A percentile compares a stretch with the other conserved stretches of the same genome.
Conservation (phyloP, 2,113 vertebrate species). For the Oostethus manadensis region DNA sequence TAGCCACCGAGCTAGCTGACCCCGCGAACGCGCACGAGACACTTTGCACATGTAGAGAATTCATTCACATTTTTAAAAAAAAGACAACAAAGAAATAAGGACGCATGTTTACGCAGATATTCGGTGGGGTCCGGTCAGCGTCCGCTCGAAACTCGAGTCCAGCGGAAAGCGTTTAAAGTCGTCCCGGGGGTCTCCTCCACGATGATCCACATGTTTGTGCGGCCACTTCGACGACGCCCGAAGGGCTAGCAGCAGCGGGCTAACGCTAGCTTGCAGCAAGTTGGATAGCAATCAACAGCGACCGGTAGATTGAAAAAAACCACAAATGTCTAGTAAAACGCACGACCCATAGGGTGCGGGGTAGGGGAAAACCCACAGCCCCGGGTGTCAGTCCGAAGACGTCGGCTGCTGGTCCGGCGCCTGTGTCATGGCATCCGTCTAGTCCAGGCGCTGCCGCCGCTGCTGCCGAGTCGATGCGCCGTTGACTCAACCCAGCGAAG, state of each 20-base stretch:
- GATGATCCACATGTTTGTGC: constrained; percentile 70
- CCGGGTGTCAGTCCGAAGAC: constrained; percentile 6
- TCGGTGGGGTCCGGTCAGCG: constrained; percentile 60
- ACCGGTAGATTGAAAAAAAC: not conserved
- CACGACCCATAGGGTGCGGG: not conserved
- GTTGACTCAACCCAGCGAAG: constrained; percentile 50
- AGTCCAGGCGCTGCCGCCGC: constrained; percentile 24
- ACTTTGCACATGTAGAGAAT: constrained; percentile 26
- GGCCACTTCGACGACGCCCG: constrained; percentile 46
- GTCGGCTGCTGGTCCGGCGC: constrained; percentile 14
- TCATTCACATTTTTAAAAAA: constrained; percentile 17
- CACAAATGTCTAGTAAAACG: not conserved
- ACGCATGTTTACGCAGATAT: constrained; percentile 53
- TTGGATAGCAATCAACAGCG: constrained; percentile 41
- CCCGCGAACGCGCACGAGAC: constrained; percentile 2
- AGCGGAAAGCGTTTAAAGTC: constrained; percentile 43
- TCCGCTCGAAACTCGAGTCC: constrained; percentile 63
- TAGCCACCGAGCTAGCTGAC: constrained; percentile 17
- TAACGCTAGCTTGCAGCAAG: constrained; percentile 56
- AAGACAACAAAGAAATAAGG: constrained; percentile 6
- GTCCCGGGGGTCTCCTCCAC: constrained; percentile 63
- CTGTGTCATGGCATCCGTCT: constrained; percentile 51
- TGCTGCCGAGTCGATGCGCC: constrained; percentile 40
- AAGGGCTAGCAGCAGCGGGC: constrained; percentile 46
- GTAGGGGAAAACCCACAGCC: not conserved